Percentiles rank a stretch among this genome's conserved stretches.
phyloP scores from a whole-genome alignment of 1,140 invertebrate species.

The Pseudomyrmex flavicornis region DNA sequence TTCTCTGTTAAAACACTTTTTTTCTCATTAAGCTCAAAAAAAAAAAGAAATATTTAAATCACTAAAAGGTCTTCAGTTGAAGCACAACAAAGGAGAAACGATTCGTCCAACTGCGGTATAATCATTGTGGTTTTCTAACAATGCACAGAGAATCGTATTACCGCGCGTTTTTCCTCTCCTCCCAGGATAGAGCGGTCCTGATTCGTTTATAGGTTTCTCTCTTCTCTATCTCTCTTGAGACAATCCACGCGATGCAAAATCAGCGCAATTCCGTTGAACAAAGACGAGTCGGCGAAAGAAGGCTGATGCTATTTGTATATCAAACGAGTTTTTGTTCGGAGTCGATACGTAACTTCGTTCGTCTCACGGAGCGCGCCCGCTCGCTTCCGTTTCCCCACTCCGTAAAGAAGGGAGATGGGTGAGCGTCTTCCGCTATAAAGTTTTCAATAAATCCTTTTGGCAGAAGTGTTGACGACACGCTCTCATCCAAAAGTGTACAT shows the following conservation, averaged over 20 bases:
- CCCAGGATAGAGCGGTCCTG: conserved; percentile 8
- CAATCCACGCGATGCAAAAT: conserved; percentile 55
- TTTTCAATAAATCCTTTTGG: conserved; percentile 73
- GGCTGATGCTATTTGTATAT: conserved; percentile 59
- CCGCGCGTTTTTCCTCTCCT: conserved; percentile 20
- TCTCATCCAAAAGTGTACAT: not conserved
- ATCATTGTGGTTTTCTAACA: conserved; percentile 8
- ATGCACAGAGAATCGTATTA: conserved; percentile 8
- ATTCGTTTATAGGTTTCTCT: conserved; percentile 49
- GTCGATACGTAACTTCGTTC: conserved; percentile 63
- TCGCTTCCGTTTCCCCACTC: conserved; percentile 60
- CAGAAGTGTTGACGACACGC: conserved; percentile 62
- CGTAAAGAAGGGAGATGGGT: not conserved
- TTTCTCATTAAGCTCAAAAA: not conserved
- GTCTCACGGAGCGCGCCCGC: conserved; percentile 29
- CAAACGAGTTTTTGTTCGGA: conserved; percentile 59
- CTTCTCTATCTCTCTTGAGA: conserved; percentile 17
- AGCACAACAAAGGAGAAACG: not conserved
- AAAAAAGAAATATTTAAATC: too few species aligned
- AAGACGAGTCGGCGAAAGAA: conserved; percentile 51
- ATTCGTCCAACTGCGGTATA: conserved; percentile 11
- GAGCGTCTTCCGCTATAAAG: conserved; percentile 61
- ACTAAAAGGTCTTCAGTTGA: not conserved
- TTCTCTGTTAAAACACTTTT: too few species aligned
- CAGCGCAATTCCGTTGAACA: conserved; percentile 52